A percentile compares a stretch with the other conserved stretches of the same genome.
These are phyloP conservation scores for Apus apus DNA, from an alignment of 2,113 vertebrate species.

Conservation along the genomic window DNA sequence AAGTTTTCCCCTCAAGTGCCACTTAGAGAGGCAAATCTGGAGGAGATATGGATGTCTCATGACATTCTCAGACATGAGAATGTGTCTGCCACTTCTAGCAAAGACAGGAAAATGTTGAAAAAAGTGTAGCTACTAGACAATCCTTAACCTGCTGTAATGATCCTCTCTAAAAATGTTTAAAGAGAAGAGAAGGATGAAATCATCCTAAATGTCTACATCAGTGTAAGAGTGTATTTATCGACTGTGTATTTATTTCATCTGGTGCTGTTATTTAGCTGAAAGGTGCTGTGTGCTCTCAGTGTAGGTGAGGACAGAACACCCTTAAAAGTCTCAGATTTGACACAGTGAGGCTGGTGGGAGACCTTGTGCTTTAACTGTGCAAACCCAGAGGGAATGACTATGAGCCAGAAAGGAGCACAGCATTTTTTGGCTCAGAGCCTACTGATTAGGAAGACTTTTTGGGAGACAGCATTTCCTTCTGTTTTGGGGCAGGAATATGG, in stretches of 20 bases:
- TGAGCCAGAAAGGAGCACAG: neutral
- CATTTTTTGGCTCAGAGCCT: neutral
- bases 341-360: neutral
- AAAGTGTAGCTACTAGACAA: neutral
- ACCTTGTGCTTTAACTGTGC: neutral
- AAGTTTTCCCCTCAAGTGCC: neutral
- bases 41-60: neutral
- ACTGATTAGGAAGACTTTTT: neutral
- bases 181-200: neutral
- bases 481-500: fast-evolving
- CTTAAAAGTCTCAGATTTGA: fast-evolving
- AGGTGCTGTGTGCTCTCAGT: neutral
- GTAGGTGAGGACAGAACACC: neutral
- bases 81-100: neutral
- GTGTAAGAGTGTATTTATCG: neutral
- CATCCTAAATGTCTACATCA: neutral
- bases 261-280: neutral
- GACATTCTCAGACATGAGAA: neutral
- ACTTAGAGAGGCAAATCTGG: neutral
- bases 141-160: neutral
- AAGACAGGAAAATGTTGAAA: neutral
- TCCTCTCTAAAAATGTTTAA: neutral
- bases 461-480: neutral
- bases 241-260: neutral
- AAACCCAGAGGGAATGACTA: neutral